phyloP scores from a whole-genome alignment of 2,113 vertebrate species.

The Pteronura brasiliensis region DNA sequence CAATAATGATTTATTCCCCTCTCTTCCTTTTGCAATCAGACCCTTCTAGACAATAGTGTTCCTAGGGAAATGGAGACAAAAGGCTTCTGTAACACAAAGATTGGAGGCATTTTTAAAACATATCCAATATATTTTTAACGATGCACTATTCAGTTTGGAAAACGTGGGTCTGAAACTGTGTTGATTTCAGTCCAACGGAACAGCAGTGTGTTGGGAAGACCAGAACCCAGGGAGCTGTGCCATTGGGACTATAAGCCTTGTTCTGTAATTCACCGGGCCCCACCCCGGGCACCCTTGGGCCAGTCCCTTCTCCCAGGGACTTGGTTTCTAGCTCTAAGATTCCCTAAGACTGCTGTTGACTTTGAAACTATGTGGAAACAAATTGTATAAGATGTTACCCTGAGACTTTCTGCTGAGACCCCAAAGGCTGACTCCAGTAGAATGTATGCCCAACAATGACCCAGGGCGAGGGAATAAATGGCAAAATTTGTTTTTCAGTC shows the following conservation, averaged over 20 bases:
- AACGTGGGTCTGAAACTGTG: neutral
- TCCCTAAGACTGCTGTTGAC: neutral
- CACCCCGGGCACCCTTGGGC: neutral
- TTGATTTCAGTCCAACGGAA: neutral
- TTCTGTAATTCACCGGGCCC: neutral
- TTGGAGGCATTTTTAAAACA: neutral
- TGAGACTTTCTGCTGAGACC: neutral
- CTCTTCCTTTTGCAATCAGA: neutral
- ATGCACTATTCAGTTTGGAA: neutral
- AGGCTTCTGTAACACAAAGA: neutral
- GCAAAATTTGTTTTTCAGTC: neutral
- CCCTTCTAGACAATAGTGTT: neutral
- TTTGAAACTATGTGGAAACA: neutral
- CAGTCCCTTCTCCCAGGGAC: neutral
- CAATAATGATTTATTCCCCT: neutral
- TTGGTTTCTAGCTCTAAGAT: neutral
- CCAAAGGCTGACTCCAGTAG: neutral
- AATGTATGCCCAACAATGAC: neutral
- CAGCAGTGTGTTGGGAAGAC: too few species aligned
- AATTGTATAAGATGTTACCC: neutral
- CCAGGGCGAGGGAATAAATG: neutral
- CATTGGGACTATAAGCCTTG: accelerated
- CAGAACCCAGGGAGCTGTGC: neutral
- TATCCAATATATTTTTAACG: neutral
- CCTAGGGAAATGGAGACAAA: neutral